Evolutionary conservation across 2,888 invertebrate genomes (phyloP), one percentile per base, ranked within the genome.

Genomic region (Trisateles emortualis): DNA sequence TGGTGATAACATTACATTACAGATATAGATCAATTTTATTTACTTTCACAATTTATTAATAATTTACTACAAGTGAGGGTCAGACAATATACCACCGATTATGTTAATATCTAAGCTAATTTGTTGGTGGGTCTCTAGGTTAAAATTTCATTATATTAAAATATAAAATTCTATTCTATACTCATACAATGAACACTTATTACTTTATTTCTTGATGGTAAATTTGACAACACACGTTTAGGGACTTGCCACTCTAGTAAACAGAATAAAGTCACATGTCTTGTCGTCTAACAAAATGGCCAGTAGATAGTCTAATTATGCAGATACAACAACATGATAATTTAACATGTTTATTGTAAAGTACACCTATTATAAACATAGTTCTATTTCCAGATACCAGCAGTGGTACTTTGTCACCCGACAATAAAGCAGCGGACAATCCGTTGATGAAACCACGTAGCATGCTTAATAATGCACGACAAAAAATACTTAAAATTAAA

Each of bases 71-170:
- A 56, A 48, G 41, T 62, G 57, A 60, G 62, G 45, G 43, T 61
- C 59, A 60, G 49, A 54, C 52, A 56, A 48, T 52, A 51, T 59
- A 67, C 72, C 69, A 63, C 74, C 64, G 53, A 64, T 46, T 52
- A 60, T 66, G 48, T 72, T 68, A 74, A 66, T 74, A 64, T 55
- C 75, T 79, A 74, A 72, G 65, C 78, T 78, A 79, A 66, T 70
- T 75, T 73, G 74, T 78, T 77, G 81, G 81, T 79, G 81, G 81
- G 81, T 72, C 59, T 68, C 72, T 75, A 74, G 59, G 75, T 76
- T 78, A 74, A 74, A 68, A 52, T 67, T 61, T 49, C 22, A 29
- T 49, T 71, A 67, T 62, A 68, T 64, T 69, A 75, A 73, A 67
- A 68, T 72, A 68, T 72, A 70, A 72, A 74, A 64, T 60, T 76